These are phyloP conservation scores for Arctocebus calabarensis DNA, from an alignment of 2,797 vertebrate genomes.

Conservation along the genomic window DNA sequence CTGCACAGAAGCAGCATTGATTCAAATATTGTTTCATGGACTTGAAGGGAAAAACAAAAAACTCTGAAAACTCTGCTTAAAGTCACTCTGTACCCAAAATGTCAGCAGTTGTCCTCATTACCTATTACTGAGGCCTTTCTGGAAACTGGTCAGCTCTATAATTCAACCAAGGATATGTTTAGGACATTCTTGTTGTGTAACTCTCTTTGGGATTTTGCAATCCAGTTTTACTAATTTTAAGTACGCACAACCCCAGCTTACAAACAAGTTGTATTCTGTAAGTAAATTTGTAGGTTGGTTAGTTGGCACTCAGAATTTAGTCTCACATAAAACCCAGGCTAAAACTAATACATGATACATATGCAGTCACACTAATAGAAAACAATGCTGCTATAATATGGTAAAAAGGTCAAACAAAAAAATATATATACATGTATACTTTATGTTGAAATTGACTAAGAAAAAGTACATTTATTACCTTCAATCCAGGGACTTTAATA, in stretches of 20 bases:
- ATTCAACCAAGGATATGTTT: conserved; percentile 49
- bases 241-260: neutral
- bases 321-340: conserved; percentile 38
- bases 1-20: neutral
- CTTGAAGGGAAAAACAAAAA: conserved; percentile 36
- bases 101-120: neutral
- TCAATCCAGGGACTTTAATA: neutral
- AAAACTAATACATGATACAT: conserved; percentile 13
- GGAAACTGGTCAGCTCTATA: conserved; percentile 10
- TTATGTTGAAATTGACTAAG: neutral
- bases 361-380: conserved; percentile 14
- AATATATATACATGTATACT: neutral
- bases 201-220: conserved; percentile 32
- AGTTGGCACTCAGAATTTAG: conserved; percentile 46
- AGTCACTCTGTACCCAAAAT: neutral
- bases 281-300: conserved; percentile 50
- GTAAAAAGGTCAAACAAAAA: neutral
- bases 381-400: neutral
- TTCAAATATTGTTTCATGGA: neutral
- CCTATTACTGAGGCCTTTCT: neutral
- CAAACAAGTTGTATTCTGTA: conserved; percentile 64
- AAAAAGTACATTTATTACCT: neutral
- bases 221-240: conserved; percentile 64
- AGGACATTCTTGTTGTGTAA: conserved; percentile 40
- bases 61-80: conserved; percentile 11